Evolutionary conservation across 2,797 vertebrate genomes (phyloP).

Genomic region (Orientallactaga sibirica): DNA sequence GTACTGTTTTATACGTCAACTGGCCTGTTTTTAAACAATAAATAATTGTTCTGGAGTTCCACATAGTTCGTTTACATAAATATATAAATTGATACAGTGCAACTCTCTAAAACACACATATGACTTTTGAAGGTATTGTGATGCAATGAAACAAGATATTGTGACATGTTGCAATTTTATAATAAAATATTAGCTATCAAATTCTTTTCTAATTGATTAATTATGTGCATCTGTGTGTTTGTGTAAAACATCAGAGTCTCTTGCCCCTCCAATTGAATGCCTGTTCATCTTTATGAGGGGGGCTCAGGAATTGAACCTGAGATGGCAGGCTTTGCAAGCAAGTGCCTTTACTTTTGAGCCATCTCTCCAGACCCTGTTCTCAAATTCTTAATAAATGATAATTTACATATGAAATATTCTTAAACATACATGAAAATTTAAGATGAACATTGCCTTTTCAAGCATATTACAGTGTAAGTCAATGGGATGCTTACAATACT

Average conservation of each 20-base stretch:
- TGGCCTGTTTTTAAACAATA: not conserved
- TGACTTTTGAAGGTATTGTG: not conserved
- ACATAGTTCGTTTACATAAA: not conserved
- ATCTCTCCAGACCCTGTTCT: not conserved
- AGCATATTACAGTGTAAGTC: not conserved
- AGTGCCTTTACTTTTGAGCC: too few relatives aligned
- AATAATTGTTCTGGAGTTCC: not conserved
- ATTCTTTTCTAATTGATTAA: not conserved
- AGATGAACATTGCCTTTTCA: not conserved
- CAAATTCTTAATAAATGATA: not conserved
- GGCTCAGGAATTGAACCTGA: too few relatives aligned
- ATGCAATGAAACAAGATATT: not conserved
- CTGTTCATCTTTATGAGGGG: too few relatives aligned
- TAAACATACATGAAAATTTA: not conserved
- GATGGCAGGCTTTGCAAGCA: too few relatives aligned
- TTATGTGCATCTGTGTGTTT: too few relatives aligned
- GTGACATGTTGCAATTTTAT: too few relatives aligned
- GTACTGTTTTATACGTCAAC: not conserved
- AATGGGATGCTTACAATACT: not conserved
- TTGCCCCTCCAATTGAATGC: too few relatives aligned
- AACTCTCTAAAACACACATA: not conserved
- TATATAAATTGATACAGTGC: not conserved
- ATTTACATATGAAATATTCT: not conserved
- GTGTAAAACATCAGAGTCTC: too few relatives aligned
- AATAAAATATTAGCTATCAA: not conserved